Percentiles rank a stretch among this genome's conserved stretches.
Evolutionary conservation across 2,888 invertebrate species (phyloP).

Genomic region (Camponotus fellah): DNA sequence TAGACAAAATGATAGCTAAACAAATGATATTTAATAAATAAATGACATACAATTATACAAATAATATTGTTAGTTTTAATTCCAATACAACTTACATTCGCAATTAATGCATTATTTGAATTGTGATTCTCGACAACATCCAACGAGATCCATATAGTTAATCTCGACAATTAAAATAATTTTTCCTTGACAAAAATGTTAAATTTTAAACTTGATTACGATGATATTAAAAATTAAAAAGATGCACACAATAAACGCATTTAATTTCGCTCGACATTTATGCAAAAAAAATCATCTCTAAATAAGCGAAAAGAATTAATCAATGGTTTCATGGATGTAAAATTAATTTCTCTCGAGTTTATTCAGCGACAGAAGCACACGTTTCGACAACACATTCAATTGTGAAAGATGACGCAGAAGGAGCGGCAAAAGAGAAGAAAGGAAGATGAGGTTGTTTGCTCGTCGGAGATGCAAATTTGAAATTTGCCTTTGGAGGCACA

Average conservation of each 20-base stretch:
- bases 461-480: constrained; percentile 9
- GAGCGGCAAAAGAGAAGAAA: not conserved
- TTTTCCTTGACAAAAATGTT: not conserved
- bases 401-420: not conserved
- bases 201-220: not conserved
- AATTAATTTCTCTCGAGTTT: constrained; percentile 5
- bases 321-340: not conserved
- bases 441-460: not conserved
- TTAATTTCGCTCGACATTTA: not conserved
- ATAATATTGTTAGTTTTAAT: not conserved
- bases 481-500: constrained; percentile 23
- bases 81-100: not conserved
- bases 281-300: not conserved
- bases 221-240: not conserved
- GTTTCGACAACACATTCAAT: not conserved
- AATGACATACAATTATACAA: not conserved
- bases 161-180: not conserved
- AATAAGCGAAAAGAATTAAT: not conserved
- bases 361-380: not conserved
- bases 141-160: not conserved
- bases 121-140: not conserved
- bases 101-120: not conserved
- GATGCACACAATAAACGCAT: not conserved
- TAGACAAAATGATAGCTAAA: not conserved
- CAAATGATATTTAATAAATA: not conserved